Conservation (phyloP, 92 coral and sea anemone species). For the Zoanthus sociatus region DNA sequence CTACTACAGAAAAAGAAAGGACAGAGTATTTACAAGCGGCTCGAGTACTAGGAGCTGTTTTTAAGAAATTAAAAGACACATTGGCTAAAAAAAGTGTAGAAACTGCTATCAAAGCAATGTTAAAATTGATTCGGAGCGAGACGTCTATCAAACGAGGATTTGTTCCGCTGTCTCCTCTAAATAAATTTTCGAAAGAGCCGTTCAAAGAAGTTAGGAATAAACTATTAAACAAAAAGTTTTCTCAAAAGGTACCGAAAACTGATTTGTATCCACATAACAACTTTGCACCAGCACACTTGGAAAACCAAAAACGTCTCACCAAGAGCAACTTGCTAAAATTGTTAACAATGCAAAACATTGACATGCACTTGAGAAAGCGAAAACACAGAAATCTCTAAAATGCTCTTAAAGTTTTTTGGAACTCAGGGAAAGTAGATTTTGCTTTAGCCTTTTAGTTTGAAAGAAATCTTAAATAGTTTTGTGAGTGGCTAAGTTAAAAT, state of each 20-base stretch:
- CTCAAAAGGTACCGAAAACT: neutral
- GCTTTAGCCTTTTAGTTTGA: too few species aligned
- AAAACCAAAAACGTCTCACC: neutral
- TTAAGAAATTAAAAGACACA: constrained; percentile 88
- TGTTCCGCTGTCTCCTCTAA: constrained; percentile 44
- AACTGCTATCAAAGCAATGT: constrained; percentile 93
- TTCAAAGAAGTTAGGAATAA: neutral
- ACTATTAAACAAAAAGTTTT: neutral
- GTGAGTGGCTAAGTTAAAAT: too few species aligned
- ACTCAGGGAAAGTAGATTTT: neutral
- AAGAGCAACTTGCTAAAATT: neutral
- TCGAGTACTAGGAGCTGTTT: constrained; percentile 87
- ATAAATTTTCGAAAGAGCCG: neutral
- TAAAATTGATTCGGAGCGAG: constrained; percentile 70
- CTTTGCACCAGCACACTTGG: neutral
- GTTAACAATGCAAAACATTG: neutral
- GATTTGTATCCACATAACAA: neutral
- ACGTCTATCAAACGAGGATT: constrained; percentile 61
- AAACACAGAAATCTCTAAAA: neutral
- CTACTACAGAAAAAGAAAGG: constrained; percentile 35
- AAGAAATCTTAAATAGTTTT: too few species aligned
- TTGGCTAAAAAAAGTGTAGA: constrained; percentile 94
- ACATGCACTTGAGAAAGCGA: neutral
- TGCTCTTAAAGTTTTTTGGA: neutral
- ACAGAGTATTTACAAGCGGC: constrained; percentile 81